These are phyloP conservation scores for Notospermus geniculatus DNA, from an alignment of 1,140 invertebrate genomes.

Conservation along the genomic window DNA sequence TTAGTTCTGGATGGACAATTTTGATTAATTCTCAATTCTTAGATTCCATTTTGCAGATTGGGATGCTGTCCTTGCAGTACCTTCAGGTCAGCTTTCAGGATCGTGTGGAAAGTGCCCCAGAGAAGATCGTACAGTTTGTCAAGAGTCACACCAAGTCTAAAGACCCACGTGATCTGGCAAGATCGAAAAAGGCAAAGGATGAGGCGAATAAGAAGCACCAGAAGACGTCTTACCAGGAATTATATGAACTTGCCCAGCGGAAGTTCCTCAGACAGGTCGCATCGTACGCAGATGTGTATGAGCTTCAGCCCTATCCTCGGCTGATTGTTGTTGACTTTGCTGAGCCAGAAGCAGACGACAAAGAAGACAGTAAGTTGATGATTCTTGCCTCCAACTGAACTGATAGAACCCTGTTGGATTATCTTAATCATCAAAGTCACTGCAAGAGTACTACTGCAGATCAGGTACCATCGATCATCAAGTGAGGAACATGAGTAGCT, in stretches of 20 bases:
- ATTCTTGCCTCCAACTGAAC: too few relatives aligned
- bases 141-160: slow-evolving; percentile 11
- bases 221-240: slow-evolving; percentile 38
- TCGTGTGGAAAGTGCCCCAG: slow-evolving; percentile 28
- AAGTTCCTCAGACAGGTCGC: slow-evolving; percentile 45
- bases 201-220: slow-evolving; percentile 20
- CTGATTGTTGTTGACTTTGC: slow-evolving; percentile 38
- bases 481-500: too few relatives aligned
- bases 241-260: slow-evolving; percentile 49
- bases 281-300: slow-evolving; percentile 33
- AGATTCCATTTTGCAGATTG: slow-evolving; percentile 31
- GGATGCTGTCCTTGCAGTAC: slow-evolving; percentile 39
- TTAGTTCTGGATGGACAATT: too few relatives aligned
- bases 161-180: neutral
- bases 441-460: neutral
- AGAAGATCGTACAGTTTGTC: slow-evolving; percentile 26
- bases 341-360: neutral
- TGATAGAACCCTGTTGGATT: too few relatives aligned
- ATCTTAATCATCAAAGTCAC: neutral
- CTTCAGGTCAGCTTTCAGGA: slow-evolving; percentile 45
- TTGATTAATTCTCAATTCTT: slow-evolving; percentile 14
- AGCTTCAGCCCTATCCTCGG: slow-evolving; percentile 33
- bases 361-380: neutral
- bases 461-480: neutral
- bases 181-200: slow-evolving; percentile 22